These are phyloP conservation scores for Limnephilus auricula DNA, from an alignment of 2,888 invertebrate species.

Conservation along the genomic window DNA sequence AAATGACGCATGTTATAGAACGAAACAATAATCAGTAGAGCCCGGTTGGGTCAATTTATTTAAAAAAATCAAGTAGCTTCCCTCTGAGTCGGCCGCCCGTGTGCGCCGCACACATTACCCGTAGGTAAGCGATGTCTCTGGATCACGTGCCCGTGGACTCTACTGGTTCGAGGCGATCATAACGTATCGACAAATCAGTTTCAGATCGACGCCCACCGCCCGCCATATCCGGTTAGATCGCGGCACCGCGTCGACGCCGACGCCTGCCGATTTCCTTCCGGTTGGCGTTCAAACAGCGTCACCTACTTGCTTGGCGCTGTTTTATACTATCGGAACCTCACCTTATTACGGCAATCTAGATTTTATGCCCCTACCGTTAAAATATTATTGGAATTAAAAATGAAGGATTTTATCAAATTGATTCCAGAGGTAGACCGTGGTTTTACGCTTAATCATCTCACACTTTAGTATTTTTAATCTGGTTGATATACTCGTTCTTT, in stretches of 20 bases:
- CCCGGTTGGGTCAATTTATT: background rate
- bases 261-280: conserved; percentile 31
- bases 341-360: conserved; percentile 25
- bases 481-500: background rate
- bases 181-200: conserved; percentile 3
- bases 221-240: conserved; percentile 13
- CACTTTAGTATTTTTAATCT: background rate
- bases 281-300: background rate
- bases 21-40: background rate
- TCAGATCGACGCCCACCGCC: conserved; percentile 37
- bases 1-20: background rate
- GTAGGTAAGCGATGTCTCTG: background rate
- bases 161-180: background rate
- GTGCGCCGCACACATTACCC: background rate
- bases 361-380: conserved; percentile 19
- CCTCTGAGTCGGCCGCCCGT: background rate
- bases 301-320: background rate
- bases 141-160: background rate
- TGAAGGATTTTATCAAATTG: background rate
- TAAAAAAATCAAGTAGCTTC: background rate
- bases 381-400: conserved; percentile 12
- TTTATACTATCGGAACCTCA: background rate
- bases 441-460: background rate
- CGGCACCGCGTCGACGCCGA: conserved; percentile 14
- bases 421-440: background rate